A percentile compares a stretch with the other conserved stretches of the same genome.
Evolutionary conservation across 2,113 vertebrate species (phyloP).

Genomic region (Vulpes lagopus): DNA sequence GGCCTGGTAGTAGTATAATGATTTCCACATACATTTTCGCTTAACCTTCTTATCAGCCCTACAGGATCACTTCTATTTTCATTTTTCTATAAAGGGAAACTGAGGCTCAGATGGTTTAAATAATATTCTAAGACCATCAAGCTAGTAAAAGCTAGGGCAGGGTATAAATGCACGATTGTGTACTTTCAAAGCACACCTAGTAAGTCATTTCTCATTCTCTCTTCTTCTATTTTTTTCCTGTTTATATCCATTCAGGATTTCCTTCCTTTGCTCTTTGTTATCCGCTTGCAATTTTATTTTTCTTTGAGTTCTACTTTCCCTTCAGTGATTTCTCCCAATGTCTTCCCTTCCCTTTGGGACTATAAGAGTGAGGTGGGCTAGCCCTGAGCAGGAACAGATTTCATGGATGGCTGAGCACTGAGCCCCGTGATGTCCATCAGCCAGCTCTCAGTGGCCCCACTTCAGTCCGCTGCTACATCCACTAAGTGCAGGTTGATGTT

Average conservation of each 20-base stretch:
- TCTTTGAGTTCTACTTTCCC: neutral
- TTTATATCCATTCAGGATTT: neutral
- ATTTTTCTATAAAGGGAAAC: neutral
- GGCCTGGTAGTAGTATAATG: fast-evolving
- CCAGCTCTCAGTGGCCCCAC: neutral
- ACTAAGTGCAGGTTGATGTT: neutral
- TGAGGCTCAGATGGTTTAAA: neutral
- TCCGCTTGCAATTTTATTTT: neutral
- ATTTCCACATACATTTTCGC: neutral
- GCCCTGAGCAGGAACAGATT: neutral
- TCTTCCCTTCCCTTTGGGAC: neutral
- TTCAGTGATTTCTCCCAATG: neutral
- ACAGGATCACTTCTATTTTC: neutral
- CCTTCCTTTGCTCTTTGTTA: neutral
- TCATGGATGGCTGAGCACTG: neutral
- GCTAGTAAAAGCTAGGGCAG: fast-evolving
- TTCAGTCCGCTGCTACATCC: neutral
- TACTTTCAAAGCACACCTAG: neutral
- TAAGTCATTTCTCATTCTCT: neutral
- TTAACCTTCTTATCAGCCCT: neutral
- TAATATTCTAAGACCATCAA: neutral
- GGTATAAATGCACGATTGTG: fast-evolving
- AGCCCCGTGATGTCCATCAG: neutral
- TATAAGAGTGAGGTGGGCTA: neutral
- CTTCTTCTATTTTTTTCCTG: neutral